phyloP scores from a whole-genome alignment of 2,797 vertebrate species.

The Acanthis flammea region DNA sequence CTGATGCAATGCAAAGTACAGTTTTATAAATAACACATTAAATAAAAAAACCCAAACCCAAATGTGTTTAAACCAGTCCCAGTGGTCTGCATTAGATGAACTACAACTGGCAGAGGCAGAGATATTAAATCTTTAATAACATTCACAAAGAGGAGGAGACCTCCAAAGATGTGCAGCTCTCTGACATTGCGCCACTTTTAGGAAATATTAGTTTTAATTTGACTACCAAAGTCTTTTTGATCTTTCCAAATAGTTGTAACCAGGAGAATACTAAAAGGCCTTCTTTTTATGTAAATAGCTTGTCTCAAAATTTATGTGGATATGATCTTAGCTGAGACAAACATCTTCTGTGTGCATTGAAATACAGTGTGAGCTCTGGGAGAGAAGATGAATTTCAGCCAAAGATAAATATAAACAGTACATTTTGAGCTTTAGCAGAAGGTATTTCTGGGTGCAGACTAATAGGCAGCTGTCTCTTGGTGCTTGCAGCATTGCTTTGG shows the following conservation, averaged over 20 bases:
- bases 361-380: neutral
- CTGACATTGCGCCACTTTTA: neutral
- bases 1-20: neutral
- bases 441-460: conserved; percentile 27
- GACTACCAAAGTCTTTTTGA: neutral
- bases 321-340: neutral
- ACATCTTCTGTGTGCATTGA: neutral
- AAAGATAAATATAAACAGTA: conserved; percentile 38
- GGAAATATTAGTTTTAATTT: neutral
- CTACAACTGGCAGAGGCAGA: neutral
- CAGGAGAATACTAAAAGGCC: neutral
- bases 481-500: neutral
- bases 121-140: conserved; percentile 4
- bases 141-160: neutral
- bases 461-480: conserved; percentile 21
- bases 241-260: neutral
- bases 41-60: neutral
- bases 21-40: neutral
- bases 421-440: neutral
- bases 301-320: neutral
- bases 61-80: neutral
- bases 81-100: neutral
- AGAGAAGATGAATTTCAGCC: conserved; percentile 17
- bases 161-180: neutral
- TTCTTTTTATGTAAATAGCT: neutral